phyloP scores from a whole-genome alignment of 2,113 vertebrate genomes.

The Ctenomys sociabilis region DNA sequence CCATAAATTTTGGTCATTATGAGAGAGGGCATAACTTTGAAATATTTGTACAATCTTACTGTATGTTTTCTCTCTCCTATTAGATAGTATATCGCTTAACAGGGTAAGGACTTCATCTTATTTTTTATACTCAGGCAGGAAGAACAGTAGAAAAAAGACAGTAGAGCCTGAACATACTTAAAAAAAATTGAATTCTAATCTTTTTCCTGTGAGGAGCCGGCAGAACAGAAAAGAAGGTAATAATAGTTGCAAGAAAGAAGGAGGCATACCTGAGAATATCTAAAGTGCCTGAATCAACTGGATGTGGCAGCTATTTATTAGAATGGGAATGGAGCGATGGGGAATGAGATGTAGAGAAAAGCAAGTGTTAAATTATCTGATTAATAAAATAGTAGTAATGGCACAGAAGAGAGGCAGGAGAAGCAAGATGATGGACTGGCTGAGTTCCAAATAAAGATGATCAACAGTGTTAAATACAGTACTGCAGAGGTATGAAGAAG shows the following conservation, averaged over 20 bases:
- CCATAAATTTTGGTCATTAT: background rate
- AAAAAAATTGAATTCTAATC: background rate
- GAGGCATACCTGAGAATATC: constrained; percentile 34
- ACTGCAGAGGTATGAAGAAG: background rate
- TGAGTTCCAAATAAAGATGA: constrained; percentile 31
- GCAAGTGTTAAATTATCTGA: background rate
- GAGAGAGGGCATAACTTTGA: background rate
- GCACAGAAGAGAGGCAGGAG: constrained; percentile 9
- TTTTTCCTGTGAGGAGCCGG: background rate
- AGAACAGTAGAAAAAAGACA: constrained; percentile 30
- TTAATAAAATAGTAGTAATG: constrained; percentile 49
- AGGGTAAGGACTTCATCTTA: background rate
- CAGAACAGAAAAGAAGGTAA: constrained; percentile 44
- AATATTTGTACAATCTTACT: constrained; percentile 23
- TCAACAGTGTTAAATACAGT: background rate
- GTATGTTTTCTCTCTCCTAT: background rate
- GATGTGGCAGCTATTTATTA: constrained; percentile 33
- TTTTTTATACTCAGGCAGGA: constrained; percentile 41
- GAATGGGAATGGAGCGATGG: background rate
- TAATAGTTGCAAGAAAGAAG: constrained; percentile 41
- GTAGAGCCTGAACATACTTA: constrained; percentile 24
- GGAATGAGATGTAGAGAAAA: background rate
- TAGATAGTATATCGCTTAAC: background rate
- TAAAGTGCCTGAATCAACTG: constrained; percentile 40
- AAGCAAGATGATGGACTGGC: background rate